These are phyloP conservation scores for Dasypus novemcinctus DNA, from an alignment of 2,113 vertebrate species.

Conservation along the genomic window DNA sequence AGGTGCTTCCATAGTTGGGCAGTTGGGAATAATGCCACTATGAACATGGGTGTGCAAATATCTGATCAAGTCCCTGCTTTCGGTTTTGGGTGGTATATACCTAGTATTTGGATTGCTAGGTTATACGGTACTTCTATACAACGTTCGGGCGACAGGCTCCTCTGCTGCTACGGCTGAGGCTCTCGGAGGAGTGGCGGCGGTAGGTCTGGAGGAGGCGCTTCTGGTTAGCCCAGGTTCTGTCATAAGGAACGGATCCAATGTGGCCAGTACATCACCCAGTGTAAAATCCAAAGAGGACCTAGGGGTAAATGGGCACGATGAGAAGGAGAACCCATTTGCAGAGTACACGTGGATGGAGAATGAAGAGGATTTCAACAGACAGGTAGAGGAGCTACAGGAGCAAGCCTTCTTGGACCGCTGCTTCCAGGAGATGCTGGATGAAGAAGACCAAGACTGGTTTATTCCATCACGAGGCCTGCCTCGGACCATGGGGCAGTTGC, in stretches of 20 bases:
- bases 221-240: constrained; percentile 85
- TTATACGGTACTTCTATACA: too few species aligned
- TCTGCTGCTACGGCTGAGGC: too few species aligned
- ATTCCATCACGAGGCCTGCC: constrained; percentile 95
- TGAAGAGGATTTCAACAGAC: constrained; percentile 96
- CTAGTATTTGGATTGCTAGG: too few species aligned
- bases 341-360: constrained; percentile 99
- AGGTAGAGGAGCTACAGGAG: constrained; percentile 97
- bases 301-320: constrained; percentile 89
- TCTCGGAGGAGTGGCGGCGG: too few species aligned
- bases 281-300: constrained; percentile 90
- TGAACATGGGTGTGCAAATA: too few species aligned
- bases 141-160: too few species aligned
- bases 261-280: constrained; percentile 83
- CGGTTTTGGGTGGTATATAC: too few species aligned
- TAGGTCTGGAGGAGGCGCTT: too few species aligned
- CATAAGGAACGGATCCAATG: constrained; percentile 94
- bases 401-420: constrained; percentile 98
- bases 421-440: constrained; percentile 99
- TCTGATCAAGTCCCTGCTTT: too few species aligned
- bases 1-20: too few species aligned
- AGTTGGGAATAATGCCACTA: too few species aligned
- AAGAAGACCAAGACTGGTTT: constrained; percentile 99
- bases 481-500: constrained; percentile 91
- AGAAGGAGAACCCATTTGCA: constrained; percentile 92